Percentiles rank a stretch among this genome's conserved stretches.
Conservation (phyloP, 2,888 invertebrate genomes). For the Drosophila demipolita region DNA sequence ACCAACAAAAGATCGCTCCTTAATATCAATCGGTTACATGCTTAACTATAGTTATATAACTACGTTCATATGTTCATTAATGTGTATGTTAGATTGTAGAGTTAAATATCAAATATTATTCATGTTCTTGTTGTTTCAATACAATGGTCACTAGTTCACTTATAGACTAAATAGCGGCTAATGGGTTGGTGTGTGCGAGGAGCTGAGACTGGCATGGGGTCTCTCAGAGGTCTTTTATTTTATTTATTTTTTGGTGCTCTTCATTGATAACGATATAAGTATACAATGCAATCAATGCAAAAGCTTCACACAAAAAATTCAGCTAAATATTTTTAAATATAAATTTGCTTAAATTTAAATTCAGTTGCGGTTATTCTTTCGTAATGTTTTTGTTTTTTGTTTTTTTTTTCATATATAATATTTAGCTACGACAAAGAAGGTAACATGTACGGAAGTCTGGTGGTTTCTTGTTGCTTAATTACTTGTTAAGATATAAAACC, state of each 20-base stretch:
- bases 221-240: constrained; percentile 43
- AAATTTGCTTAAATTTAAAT: constrained; percentile 61
- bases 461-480: constrained; percentile 71
- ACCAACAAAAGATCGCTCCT: constrained; percentile 78
- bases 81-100: constrained; percentile 64
- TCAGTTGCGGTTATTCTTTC: constrained; percentile 48
- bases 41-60: constrained; percentile 68
- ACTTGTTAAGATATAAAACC: constrained; percentile 53
- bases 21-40: constrained; percentile 78
- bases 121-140: constrained; percentile 26
- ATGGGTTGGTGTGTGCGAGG: constrained; percentile 12
- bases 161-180: constrained; percentile 53
- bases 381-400: constrained; percentile 3
- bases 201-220: constrained; percentile 67
- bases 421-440: constrained; percentile 58
- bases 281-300: constrained; percentile 51
- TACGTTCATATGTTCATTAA: constrained; percentile 56
- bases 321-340: constrained; percentile 52
- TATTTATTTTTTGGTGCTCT: constrained; percentile 39
- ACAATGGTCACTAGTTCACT: constrained; percentile 62
- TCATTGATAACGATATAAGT: constrained; percentile 40
- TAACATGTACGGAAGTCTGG: constrained; percentile 80
- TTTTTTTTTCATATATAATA: constrained; percentile 11
- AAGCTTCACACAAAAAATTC: constrained; percentile 55
- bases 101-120: constrained; percentile 61